These are phyloP conservation scores for Nycticorax nycticorax DNA, from an alignment of 2,113 vertebrate species.

Conservation along the genomic window DNA sequence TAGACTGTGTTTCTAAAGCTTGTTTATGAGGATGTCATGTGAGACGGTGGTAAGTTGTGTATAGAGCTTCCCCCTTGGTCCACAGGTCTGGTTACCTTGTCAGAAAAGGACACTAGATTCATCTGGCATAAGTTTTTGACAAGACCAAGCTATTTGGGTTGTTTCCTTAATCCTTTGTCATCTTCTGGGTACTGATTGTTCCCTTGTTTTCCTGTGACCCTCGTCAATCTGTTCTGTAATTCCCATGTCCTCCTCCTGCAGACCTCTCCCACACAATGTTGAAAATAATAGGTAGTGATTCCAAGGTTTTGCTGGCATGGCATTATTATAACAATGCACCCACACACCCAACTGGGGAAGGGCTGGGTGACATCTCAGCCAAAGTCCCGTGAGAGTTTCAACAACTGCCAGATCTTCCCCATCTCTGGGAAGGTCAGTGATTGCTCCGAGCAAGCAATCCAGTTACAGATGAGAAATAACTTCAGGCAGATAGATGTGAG, in stretches of 20 bases:
- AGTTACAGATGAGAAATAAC: background rate
- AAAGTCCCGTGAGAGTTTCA: accelerated
- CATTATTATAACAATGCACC: background rate
- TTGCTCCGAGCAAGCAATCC: background rate
- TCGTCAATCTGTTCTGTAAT: background rate
- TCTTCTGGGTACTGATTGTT: background rate
- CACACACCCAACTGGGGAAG: background rate
- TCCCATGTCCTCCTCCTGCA: background rate
- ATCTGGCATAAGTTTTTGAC: background rate
- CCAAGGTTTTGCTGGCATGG: background rate
- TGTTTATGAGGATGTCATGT: background rate
- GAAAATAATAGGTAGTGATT: background rate
- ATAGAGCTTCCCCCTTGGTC: background rate
- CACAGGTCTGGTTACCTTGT: background rate
- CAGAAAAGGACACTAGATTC: background rate
- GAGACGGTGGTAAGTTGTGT: background rate
- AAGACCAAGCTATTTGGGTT: background rate
- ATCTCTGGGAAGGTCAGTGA: background rate
- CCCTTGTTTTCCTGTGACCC: background rate
- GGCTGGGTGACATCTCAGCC: background rate
- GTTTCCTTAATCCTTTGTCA: background rate
- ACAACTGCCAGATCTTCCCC: background rate
- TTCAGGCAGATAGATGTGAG: background rate
- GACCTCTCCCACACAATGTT: background rate
- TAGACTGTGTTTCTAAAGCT: background rate